Base-by-base conservation (phyloP, 2,113 vertebrate species). In the Crypturellus undulatus region DNA sequence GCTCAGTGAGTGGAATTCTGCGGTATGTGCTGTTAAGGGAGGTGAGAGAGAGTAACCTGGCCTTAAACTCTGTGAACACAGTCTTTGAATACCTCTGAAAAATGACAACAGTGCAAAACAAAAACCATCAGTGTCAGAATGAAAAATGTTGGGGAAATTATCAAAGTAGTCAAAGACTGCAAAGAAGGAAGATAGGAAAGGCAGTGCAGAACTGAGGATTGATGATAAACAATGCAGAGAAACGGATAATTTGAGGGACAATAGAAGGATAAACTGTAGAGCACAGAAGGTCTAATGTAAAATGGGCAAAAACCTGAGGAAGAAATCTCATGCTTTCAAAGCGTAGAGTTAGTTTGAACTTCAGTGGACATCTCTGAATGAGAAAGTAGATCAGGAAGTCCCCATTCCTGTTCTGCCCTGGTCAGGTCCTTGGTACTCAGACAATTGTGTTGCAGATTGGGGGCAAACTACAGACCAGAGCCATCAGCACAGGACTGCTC, bases 41-140 rank as follows among this genome's bases (percentile, higher is more conserved):
- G 52, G 47, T 2, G 1, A 79, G 52, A 86, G 10, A 89, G 72
- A 90, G 47, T 83, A 92, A 79, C 58, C 21, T 81, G 73, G n/a
- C 40, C 58, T 87, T 84, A 94, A 87, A 82, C 30, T 84, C 83
- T 82, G 78, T 72, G 38, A 93, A 62, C 12, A 65, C 3, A 75
- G 26, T 62, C 42, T 79, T 70, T 90, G 65, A 90, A 68, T 79
- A 64, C 22, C 51, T 84, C 89, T 87, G 72, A 83, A 84, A 93
- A 88, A 75, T 76, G 6, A 26, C 58, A 94, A 68, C 25, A 43
- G 7, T 24, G 32, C 2, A 2, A 71, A 96, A 68, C 18, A 93
- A 89, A 91, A 52, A 1, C 0, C 19, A 59, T 75, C 25, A 42
- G 4, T 43, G 51, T 73, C 25, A 78, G 79, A 84, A 75, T 76